These are phyloP conservation scores for Cantharis lateralis DNA, from an alignment of 2,888 invertebrate genomes.

Conservation along the genomic window DNA sequence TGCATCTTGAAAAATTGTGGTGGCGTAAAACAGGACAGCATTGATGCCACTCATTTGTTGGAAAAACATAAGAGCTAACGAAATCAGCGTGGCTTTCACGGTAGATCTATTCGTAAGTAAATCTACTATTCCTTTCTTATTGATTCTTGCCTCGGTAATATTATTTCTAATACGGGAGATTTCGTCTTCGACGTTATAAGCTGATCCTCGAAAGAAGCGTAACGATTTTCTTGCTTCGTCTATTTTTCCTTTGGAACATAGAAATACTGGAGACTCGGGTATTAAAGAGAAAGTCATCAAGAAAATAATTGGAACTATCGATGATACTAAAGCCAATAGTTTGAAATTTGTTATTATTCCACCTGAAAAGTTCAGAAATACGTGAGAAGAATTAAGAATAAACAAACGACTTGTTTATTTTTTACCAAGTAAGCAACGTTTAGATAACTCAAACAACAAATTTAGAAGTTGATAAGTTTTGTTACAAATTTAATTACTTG, in stretches of 20 bases:
- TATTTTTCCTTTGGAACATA: conserved; percentile 61
- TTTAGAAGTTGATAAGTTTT: not conserved
- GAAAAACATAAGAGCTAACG: conserved; percentile 56
- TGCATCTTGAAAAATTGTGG: conserved; percentile 48
- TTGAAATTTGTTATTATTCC: conserved; percentile 54
- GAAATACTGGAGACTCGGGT: conserved; percentile 73
- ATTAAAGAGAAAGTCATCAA: conserved; percentile 62
- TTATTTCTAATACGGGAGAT: conserved; percentile 58
- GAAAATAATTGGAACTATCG: conserved; percentile 54
- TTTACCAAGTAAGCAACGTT: not conserved
- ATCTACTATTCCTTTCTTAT: conserved; percentile 58
- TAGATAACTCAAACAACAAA: not conserved
- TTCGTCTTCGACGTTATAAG: conserved; percentile 63
- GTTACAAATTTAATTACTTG: not conserved
- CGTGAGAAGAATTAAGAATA: not conserved
- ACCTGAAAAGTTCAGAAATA: conserved; percentile 38
- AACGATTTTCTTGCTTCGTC: conserved; percentile 66
- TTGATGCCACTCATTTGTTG: conserved; percentile 55
- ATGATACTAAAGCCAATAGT: conserved; percentile 55
- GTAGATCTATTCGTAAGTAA: conserved; percentile 39
- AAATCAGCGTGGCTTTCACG: conserved; percentile 45
- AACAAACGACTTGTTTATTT: not conserved
- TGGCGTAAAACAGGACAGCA: conserved; percentile 52
- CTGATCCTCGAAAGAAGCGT: conserved; percentile 65
- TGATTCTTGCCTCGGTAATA: conserved; percentile 56